Evolutionary conservation across 2,113 vertebrate species (phyloP), one percentile per base, ranked within the genome.

Genomic region (Muntiacus muntjak): DNA sequence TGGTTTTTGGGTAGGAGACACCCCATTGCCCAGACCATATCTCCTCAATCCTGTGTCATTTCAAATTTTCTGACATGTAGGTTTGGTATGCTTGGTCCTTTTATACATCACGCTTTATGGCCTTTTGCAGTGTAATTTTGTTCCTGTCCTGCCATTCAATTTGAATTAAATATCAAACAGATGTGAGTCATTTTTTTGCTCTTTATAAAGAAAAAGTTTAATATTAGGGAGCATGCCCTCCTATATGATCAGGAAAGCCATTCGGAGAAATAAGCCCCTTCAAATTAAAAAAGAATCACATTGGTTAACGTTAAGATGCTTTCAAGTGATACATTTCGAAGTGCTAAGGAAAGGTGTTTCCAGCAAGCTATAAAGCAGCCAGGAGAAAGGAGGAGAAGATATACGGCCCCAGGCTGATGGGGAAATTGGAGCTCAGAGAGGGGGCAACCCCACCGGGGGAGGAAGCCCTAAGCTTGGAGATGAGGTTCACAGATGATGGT

Each of bases 151-250:
- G 97, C 97, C 98, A 98, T 98, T 99, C 98, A 98, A 98, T 99
- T 98, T 1, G 7, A 99, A 98, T 99, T 98, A 99, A 99, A 98
- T 98, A 98, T 99, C 98, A 98, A 99, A 99, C 98, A 99, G 98
- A 98, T 98, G 98, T 98, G 98, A 96, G 98, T 97, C 97, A 58
- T 57, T 71, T 95, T 95, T 94, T 86, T 74, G 92, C 93, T 98
- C 98, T 97, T 98, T 98, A 33, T 67, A 95, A 97, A 97, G 97
- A 98, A 98, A 98, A 98, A 89, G 83, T 98, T 98, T 98, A 98
- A 98, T 99, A 99, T 99, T 96, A 97, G 97, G 98, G 98, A 98
- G 98, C 98, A 93, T 98, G 98, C 98, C 98, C 98, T 99, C 96
- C 97, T 98, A 98, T 98, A 98, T 98, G 98, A 98, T 97, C 95